phyloP scores from a whole-genome alignment of 2,888 invertebrate genomes.

The Ommatoiulus sabulosus region DNA sequence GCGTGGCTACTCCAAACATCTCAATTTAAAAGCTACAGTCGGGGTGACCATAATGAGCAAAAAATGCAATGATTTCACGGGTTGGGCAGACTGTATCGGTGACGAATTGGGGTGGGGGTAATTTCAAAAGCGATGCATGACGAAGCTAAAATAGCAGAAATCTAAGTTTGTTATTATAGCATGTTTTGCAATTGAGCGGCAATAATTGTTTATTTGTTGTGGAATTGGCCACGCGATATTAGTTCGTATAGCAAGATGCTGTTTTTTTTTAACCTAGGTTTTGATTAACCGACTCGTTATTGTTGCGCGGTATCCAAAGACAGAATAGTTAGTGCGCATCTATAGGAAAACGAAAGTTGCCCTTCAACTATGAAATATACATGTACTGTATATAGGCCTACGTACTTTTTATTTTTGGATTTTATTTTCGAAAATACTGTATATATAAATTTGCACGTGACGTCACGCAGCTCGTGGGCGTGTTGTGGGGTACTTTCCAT shows the following conservation, averaged over 20 bases:
- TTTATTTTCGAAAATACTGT: too few species aligned
- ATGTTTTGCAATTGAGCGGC: slow-evolving; percentile 16
- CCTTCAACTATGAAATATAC: not conserved
- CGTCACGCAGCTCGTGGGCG: too few species aligned
- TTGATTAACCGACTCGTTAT: not conserved
- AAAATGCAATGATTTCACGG: slow-evolving; percentile 20
- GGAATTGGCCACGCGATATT: slow-evolving; percentile 14
- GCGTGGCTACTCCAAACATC: slow-evolving; percentile 20
- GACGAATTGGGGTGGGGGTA: slow-evolving; percentile 39
- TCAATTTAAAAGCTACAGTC: slow-evolving; percentile 1
- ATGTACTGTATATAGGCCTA: not conserved
- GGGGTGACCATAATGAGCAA: slow-evolving; percentile 12
- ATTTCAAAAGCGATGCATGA: slow-evolving; percentile 31
- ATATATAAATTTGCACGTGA: too few species aligned
- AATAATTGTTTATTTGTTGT: slow-evolving; percentile 24
- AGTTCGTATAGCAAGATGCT: not conserved
- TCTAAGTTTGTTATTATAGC: slow-evolving; percentile 8
- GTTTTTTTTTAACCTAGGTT: not conserved
- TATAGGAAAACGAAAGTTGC: not conserved
- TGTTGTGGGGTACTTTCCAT: too few species aligned
- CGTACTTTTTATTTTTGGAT: too few species aligned
- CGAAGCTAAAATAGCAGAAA: not conserved
- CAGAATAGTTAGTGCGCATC: not conserved
- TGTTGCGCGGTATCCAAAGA: not conserved
- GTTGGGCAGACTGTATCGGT: slow-evolving; percentile 22